phyloP scores from a whole-genome alignment of 2,888 invertebrate genomes.

The Leucoptera coffeella region DNA sequence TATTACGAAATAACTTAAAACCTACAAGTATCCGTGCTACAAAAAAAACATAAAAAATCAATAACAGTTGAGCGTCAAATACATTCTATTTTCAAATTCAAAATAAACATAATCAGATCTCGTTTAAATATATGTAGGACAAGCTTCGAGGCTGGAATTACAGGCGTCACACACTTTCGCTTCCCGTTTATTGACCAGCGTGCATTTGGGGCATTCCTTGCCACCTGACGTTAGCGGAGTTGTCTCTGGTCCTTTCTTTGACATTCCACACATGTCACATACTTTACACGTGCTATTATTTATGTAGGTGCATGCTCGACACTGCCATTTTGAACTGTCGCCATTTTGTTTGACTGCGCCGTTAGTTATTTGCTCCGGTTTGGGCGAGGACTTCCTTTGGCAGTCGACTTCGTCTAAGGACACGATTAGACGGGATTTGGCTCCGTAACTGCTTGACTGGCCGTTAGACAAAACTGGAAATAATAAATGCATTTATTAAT shows the following conservation, averaged over 20 bases:
- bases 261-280: conserved; percentile 74
- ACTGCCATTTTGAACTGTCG: conserved; percentile 53
- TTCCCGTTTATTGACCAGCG: conserved; percentile 65
- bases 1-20: no score
- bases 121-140: conserved; percentile 72
- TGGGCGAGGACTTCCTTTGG: conserved; percentile 16
- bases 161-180: conserved; percentile 64
- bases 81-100: no score
- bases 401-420: conserved; percentile 33
- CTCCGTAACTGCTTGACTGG: conserved; percentile 11
- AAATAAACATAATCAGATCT: no score
- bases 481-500: neutral
- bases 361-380: conserved; percentile 11
- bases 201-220: conserved; percentile 68
- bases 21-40: no score
- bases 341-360: conserved; percentile 9
- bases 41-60: no score
- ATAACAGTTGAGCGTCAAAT: no score
- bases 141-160: conserved; percentile 60
- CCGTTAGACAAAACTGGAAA: conserved; percentile 4
- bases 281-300: conserved; percentile 50
- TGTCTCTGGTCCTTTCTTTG: conserved; percentile 52
- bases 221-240: conserved; percentile 67
- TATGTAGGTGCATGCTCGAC: conserved; percentile 64
- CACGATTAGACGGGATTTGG: conserved; percentile 38